Evolutionary conservation across 2,888 invertebrate genomes (phyloP), one percentile per base, ranked within the genome.

Genomic region (Biston stratarius): DNA sequence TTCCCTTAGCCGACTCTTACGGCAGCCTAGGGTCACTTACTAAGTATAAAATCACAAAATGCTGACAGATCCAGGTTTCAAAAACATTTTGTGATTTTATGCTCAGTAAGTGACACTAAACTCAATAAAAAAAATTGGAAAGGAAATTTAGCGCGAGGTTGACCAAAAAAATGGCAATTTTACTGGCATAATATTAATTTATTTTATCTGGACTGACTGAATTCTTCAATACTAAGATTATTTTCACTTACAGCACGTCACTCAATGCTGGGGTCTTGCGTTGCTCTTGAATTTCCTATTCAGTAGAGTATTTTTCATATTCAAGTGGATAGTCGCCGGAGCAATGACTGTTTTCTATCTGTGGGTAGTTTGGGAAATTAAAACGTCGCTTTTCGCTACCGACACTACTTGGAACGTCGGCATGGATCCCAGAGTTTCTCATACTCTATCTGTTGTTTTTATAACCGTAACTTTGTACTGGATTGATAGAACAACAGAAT

Each of bases 401-500:
- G 96, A 96, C 73, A 95, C 96, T 6, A 95, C 96, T 0, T 96
- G 96, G 90, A 97, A 97, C 85, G 95, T 96, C 11, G 94, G 94
- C 9, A 83, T 97, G 61, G 95, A 95, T 75, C 94, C 97, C 0
- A 94, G 96, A 79, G 85, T 96, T 38, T 96, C 97, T 0, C 98
- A 98, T 80, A 95, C 97, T 7, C 89, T 98, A 65, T 96, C 96
- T 51, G 95, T 98, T 5, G 84, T 96, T 0, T 96, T 97, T 70
- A 94, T 98, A 40, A 95, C 97, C 14, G 87, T 97, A 40, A 96
- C 97, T 0, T 94, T 98, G 24, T 97, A 98, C 84, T 94, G 97
- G 76, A 96, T 98, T 76, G 98, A 98, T 86, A 95, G 98, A 79
- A 98, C 98, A 86, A 96, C 97, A 36, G 98, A 99, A 84, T 98